These are phyloP conservation scores for Mythimna ferrago DNA, from an alignment of 2,888 invertebrate species.

Conservation along the genomic window DNA sequence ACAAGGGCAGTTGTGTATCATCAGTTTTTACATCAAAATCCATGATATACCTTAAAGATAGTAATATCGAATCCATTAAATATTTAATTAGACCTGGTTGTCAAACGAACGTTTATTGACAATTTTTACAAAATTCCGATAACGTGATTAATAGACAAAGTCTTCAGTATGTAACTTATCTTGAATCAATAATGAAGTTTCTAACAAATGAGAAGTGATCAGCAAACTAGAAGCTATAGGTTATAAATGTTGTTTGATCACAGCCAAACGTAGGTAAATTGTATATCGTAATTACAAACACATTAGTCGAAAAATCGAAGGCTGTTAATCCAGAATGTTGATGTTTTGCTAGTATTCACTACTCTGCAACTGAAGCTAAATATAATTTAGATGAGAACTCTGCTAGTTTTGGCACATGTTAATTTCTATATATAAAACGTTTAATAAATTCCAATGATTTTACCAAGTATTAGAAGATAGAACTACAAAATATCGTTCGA, in stretches of 20 bases:
- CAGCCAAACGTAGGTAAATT: not conserved
- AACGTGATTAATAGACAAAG: too few relatives aligned
- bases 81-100: not conserved
- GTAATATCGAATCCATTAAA: not conserved
- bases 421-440: conserved; percentile 11
- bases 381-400: not conserved
- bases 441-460: conserved; percentile 1
- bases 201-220: not conserved
- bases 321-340: conserved; percentile 18
- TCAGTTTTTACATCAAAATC: not conserved
- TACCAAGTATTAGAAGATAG: not conserved
- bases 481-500: not conserved
- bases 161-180: not conserved
- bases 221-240: not conserved
- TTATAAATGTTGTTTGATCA: not conserved
- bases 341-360: not conserved
- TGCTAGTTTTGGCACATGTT: not conserved
- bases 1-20: conserved; percentile 23
- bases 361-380: not conserved
- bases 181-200: not conserved
- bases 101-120: too few relatives aligned
- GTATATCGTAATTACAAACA: conserved; percentile 9
- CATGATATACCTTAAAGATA: not conserved
- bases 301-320: conserved; percentile 9
- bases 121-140: too few relatives aligned